Evolutionary conservation across 2,113 vertebrate species (phyloP).

Genomic region (Hoplias malabaricus): DNA sequence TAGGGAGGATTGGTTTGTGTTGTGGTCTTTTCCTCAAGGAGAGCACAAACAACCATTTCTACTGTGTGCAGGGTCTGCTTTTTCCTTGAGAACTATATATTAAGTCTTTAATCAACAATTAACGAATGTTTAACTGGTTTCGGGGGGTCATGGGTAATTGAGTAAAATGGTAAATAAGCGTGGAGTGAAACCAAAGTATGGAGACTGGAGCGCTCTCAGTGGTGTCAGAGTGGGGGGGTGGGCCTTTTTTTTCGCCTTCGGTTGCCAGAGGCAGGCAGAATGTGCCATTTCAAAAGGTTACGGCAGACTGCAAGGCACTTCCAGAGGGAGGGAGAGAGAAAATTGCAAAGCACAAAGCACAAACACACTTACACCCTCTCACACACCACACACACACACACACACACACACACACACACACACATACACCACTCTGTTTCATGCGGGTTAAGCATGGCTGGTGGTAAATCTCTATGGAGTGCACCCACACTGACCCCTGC

Average conservation of each 20-base stretch:
- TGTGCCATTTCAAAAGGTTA: slow-evolving; percentile 71
- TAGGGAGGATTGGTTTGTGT: too few species aligned
- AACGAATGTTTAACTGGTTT: slow-evolving; percentile 26
- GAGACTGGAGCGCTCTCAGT: slow-evolving; percentile 50
- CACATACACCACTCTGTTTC: background rate
- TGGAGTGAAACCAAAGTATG: slow-evolving; percentile 51
- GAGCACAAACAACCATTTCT: too few species aligned
- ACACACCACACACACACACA: slow-evolving; percentile 19
- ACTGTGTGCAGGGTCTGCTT: too few species aligned
- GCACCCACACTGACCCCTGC: slow-evolving; percentile 6
- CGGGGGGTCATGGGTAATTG: background rate
- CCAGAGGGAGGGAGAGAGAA: slow-evolving; percentile 47
- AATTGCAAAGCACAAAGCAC: slow-evolving; percentile 13
- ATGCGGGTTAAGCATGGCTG: slow-evolving; percentile 30
- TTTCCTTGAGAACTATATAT: slow-evolving; percentile 7
- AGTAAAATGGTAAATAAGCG: slow-evolving; percentile 44
- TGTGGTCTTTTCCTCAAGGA: too few species aligned
- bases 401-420: background rate
- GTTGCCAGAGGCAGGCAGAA: slow-evolving; percentile 62
- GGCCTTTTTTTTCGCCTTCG: slow-evolving; percentile 49
- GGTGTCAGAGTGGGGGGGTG: background rate
- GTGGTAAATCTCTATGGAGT: background rate
- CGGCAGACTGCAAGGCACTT: slow-evolving; percentile 54
- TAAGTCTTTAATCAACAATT: slow-evolving; percentile 34
- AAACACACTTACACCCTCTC: background rate